Percentiles rank a stretch among this genome's conserved stretches.
Evolutionary conservation across 1,140 invertebrate genomes (phyloP).

Genomic region (Vollenhovia emeryi): DNA sequence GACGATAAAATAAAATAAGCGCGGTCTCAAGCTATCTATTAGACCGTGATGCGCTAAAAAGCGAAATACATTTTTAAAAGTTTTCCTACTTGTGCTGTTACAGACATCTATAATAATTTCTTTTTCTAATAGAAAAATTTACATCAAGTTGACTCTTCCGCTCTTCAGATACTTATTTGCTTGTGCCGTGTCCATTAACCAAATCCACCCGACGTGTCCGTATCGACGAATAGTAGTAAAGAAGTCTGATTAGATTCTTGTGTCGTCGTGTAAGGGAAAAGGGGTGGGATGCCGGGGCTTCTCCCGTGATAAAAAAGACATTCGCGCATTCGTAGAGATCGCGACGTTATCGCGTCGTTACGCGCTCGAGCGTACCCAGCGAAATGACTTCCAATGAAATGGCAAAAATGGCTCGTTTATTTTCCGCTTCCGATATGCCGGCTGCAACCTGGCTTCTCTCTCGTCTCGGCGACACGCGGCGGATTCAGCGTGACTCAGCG

Average conservation of each 20-base stretch:
- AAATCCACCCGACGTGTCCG: not conserved
- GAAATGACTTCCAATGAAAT: slow-evolving; percentile 51
- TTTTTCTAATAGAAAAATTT: not conserved
- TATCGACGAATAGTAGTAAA: slow-evolving; percentile 16
- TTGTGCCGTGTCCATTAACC: not conserved
- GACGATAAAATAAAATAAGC: not conserved
- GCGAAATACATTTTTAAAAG: not conserved
- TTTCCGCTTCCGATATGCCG: slow-evolving; percentile 52
- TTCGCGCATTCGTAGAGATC: slow-evolving; percentile 30
- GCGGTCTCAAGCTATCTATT: not conserved
- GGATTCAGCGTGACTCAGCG: slow-evolving; percentile 55
- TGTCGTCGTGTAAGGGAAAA: not conserved
- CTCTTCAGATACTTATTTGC: not conserved
- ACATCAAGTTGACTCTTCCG: not conserved
- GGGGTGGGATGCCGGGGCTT: not conserved
- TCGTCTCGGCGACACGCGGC: slow-evolving; percentile 18
- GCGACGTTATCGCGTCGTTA: slow-evolving; percentile 48
- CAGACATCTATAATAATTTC: not conserved
- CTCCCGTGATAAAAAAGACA: slow-evolving; percentile 30
- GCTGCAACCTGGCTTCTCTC: slow-evolving; percentile 22
- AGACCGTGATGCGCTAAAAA: not conserved
- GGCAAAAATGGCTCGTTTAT: slow-evolving; percentile 55
- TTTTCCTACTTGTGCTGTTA: not conserved
- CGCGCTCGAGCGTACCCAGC: slow-evolving; percentile 21
- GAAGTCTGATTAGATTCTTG: slow-evolving; percentile 33